Percentiles rank a stretch among this genome's conserved stretches.
Conservation (phyloP, 1,140 invertebrate species). For the Formica selysi region DNA sequence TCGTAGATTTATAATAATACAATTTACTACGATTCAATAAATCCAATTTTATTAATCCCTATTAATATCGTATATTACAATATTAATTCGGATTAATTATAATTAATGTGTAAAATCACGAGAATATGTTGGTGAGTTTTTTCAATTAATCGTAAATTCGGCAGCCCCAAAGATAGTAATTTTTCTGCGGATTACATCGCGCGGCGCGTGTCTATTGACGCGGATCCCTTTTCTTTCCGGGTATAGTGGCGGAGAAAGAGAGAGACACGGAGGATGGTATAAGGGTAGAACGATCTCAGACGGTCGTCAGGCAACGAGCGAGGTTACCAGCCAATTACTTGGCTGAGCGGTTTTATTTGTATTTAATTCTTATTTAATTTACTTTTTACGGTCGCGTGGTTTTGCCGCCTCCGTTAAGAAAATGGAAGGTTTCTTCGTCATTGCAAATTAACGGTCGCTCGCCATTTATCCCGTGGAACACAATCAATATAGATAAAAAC, state of each 20-base stretch:
- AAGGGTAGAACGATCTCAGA: constrained; percentile 67
- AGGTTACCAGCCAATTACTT: constrained; percentile 84
- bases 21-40: not conserved
- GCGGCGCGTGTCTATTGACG: constrained; percentile 80
- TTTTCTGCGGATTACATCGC: constrained; percentile 79
- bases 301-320: constrained; percentile 72
- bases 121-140: not conserved
- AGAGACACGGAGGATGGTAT: constrained; percentile 37
- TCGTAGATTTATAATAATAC: not conserved
- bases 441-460: constrained; percentile 67
- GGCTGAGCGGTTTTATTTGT: constrained; percentile 86
- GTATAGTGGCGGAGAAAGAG: constrained; percentile 6
- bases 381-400: constrained; percentile 82
- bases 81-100: not conserved
- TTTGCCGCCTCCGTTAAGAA: constrained; percentile 78
- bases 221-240: constrained; percentile 79
- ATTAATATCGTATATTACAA: no score
- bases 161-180: constrained; percentile 67
- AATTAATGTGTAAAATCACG: not conserved
- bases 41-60: not conserved
- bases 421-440: constrained; percentile 78
- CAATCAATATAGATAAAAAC: constrained; percentile 50
- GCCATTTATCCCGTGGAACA: not conserved
- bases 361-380: constrained; percentile 87
- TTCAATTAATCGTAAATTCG: constrained; percentile 42